phyloP scores from a whole-genome alignment of 2,888 invertebrate species.

The Cecidostiba fungosa region DNA sequence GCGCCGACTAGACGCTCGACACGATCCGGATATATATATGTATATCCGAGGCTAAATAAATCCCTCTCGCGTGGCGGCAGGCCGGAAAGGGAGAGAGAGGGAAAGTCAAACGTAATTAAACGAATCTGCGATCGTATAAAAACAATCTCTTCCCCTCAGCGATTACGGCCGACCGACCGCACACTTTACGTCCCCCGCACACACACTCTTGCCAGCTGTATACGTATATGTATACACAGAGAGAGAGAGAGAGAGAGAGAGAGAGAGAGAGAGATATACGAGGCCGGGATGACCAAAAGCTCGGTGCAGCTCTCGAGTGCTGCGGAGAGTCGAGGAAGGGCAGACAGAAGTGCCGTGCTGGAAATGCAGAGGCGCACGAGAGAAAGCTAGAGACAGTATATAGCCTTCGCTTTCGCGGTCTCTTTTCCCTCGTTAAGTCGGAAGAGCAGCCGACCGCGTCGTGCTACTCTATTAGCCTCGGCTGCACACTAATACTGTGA shows the following conservation, averaged over 20 bases:
- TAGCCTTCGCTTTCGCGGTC: constrained; percentile 22
- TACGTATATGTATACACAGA: not conserved
- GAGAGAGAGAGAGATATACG: no score
- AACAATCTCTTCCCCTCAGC: constrained; percentile 22
- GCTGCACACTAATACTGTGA: not conserved
- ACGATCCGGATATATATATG: not conserved
- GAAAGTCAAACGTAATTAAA: constrained; percentile 41
- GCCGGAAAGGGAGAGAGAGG: not conserved
- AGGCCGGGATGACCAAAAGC: not conserved
- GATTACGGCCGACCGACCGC: not conserved
- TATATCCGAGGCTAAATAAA: constrained; percentile 36
- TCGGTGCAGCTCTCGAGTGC: not conserved
- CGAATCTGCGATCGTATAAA: constrained; percentile 41
- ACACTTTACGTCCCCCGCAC: not conserved
- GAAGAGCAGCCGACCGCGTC: constrained; percentile 11
- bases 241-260: no score
- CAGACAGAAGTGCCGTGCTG: not conserved
- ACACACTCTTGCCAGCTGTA: no score
- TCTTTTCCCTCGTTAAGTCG: constrained; percentile 34
- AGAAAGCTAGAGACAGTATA: constrained; percentile 9
- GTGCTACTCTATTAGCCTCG: not conserved
- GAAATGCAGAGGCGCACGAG: not conserved
- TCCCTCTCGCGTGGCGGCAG: not conserved
- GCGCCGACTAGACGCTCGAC: not conserved
- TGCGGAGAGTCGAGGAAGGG: not conserved